Evolutionary conservation across 2,797 vertebrate genomes (phyloP), one percentile per base, ranked within the genome.

Genomic region (Hippoglossus hippoglossus): DNA sequence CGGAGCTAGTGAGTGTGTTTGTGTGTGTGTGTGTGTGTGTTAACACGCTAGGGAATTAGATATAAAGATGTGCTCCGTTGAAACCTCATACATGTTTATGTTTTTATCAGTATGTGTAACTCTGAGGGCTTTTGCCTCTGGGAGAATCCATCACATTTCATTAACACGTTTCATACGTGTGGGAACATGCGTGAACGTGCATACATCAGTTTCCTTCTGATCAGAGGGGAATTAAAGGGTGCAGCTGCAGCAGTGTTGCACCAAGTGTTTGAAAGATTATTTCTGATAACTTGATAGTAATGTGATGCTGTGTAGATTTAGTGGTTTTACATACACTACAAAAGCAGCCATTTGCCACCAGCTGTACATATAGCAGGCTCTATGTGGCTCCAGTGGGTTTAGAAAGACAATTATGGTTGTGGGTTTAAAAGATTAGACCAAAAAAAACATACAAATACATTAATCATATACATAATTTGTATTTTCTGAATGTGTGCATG

Each of bases 61-160:
- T 73, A 73, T 60, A 69, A 82, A 78, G 68, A 84, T 50, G 51
- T 57, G 56, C 24, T 70, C 47, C 59, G 77, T 59, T 80, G 69
- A 90, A 83, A 84, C 82, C 76, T 90, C 80, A 89, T 70, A 79
- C 60, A 75, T 80, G 81, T 86, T 90, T 60, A 71, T 79, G 68
- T 74, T 89, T 87, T 89, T 79, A 86, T 87, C 83, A 79, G 55
- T 31, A 78, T 71, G 75, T 67, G 73, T 81, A 87, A 79, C 78
- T 83, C 80, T 68, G 36, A 80, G 75, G 72, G 60, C 13, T 71
- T 83, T 53, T 85, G 73, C 81, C 84, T 81, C 53, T 51, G 80
- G 78, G 87, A 87, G 62, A 31, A 82, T 72, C 74, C 76, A 72
- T 88, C 87, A 78, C 41, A 56, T 73, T 86, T 79, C 73, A 87